Conservation (phyloP, 2,888 invertebrate species). For the Pyrrhia umbra region DNA sequence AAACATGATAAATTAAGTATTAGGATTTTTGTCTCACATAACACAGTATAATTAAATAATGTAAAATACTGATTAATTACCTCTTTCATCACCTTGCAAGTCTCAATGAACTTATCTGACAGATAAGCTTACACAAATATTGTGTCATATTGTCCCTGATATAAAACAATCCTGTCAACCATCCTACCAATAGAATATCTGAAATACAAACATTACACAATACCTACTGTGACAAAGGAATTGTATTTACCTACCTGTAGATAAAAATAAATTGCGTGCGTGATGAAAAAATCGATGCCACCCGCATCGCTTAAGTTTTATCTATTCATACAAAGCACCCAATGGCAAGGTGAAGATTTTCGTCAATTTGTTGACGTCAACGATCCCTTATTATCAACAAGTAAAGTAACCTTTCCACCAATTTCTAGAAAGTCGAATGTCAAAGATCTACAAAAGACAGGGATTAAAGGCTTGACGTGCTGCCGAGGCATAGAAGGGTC, state of each 20-base stretch:
- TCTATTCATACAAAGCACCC: constrained; percentile 44
- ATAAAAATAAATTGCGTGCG: constrained; percentile 28
- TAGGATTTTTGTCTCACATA: no score
- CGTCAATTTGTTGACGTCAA: constrained; percentile 62
- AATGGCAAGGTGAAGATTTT: constrained; percentile 64
- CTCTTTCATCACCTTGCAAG: no score
- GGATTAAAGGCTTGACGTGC: no score
- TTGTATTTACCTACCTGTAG: constrained; percentile 5
- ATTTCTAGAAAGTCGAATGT: constrained; percentile 23
- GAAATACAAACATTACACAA: not conserved
- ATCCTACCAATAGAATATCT: not conserved
- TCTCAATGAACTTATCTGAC: no score
- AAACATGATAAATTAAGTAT: no score
- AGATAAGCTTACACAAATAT: no score
- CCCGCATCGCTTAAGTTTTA: constrained; percentile 58
- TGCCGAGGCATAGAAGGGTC: no score
- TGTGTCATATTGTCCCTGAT: no score
- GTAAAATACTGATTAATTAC: no score
- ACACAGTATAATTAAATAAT: no score
- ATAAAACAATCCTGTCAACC: no score
- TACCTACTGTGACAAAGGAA: constrained; percentile 18
- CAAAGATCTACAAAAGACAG: not conserved
- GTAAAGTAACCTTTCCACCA: constrained; percentile 5
- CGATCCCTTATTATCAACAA: constrained; percentile 30
- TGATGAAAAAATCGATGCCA: constrained; percentile 37